Base-by-base conservation (phyloP, 2,888 invertebrate species). In the Sepiola atlantica region DNA sequence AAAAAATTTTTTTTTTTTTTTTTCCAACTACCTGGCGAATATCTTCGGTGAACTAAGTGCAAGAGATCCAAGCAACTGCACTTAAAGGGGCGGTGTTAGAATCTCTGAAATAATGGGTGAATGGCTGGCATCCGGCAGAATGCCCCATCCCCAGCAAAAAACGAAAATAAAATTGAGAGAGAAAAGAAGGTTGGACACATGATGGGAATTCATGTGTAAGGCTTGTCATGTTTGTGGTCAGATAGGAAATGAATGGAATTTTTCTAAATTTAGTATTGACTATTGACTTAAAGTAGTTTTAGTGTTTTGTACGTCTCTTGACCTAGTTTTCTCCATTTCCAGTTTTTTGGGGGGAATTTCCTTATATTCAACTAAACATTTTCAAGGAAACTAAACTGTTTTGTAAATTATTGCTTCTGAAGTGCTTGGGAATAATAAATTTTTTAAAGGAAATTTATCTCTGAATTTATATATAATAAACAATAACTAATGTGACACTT, bases 231-330 rank as follows among this genome's bases (percentile, higher is more conserved):
- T 77, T 77, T 77, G 77, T n/a, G 77, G 77, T n/a, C 77, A n/a
- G 77, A 77, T 77, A 77, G 77, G 77, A 77, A 77, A 77, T 77
- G 77, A 77, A 77, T 77, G 77, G 77, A 77, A 77, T 77, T 28
- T 77, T n/a, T 32, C 77, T 77, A 77, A 77, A 77, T 77, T 77
- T 77, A 77, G 77, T n/a, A n/a, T 14, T 77, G 77, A 16, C 10
- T 77, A 77, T 77, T 77, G n/a, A 20, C 12, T 77, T 32, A 77
- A 77, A 77, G 77, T 77, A 14, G 77, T 77, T 77, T 77, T 77
- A 77, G 77, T 77, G 77, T 61, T 77, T 77, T 77, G n/a, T 77
- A n/a, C 77, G n/a, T n/a, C 77, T 77, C 77, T 77, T 77, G 77
- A 77, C 77, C n/a, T 77, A n/a, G n/a, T 77, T 77, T 61, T n/a